These are phyloP conservation scores for Camelus bactrianus DNA, from an alignment of 2,113 vertebrate species.

Conservation along the genomic window DNA sequence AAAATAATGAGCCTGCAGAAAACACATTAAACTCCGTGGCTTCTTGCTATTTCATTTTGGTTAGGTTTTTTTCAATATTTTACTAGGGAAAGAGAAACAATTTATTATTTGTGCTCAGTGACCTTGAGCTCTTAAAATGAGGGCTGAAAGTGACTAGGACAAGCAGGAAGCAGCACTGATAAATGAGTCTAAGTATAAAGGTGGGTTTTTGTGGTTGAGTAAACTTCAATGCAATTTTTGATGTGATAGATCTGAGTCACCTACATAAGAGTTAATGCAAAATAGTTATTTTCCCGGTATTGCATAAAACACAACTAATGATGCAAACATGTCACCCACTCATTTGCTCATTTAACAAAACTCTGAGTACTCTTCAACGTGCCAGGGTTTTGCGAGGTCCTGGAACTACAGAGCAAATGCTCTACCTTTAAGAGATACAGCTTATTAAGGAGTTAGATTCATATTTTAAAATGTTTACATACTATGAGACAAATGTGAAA, in stretches of 20 bases:
- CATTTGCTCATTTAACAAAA: constrained; percentile 5
- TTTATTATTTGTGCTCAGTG: constrained; percentile 1
- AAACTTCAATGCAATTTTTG: not conserved
- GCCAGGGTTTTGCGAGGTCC: not conserved
- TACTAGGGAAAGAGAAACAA: not conserved
- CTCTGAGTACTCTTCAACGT: not conserved
- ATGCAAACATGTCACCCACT: not conserved
- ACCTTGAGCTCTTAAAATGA: not conserved
- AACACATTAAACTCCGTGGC: not conserved
- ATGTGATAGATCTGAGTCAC: not conserved
- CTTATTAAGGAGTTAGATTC: not conserved
- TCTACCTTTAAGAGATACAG: not conserved
- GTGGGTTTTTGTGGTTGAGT: not conserved
- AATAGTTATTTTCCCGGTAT: not conserved
- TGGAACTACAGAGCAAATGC: not conserved
- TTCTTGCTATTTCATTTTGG: not conserved
- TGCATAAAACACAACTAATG: not conserved
- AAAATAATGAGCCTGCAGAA: not conserved
- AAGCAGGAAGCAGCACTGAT: not conserved
- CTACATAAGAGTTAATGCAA: not conserved
- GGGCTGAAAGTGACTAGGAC: not conserved
- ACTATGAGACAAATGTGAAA: not conserved
- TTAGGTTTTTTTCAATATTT: constrained; percentile 33
- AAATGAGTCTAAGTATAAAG: not conserved
- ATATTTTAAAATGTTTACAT: not conserved